Base-by-base conservation (phyloP, 2,113 vertebrate species). In the Seriola aureovittata region DNA sequence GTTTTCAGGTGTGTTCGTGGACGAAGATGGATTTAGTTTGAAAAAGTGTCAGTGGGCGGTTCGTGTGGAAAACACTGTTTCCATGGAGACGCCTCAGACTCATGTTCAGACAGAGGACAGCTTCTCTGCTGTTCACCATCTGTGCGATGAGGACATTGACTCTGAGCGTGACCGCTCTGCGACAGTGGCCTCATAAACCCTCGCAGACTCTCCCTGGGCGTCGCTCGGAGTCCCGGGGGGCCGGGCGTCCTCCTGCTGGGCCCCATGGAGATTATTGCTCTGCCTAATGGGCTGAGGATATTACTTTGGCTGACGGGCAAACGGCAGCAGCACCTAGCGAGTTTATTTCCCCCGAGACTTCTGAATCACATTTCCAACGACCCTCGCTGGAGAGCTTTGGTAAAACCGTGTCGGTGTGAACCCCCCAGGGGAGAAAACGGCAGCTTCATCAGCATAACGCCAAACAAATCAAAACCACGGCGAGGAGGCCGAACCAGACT, bases 331-430 rank as follows among this genome's bases (percentile, higher is more conserved):
- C 25, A 63, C 65, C 83, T 71, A 44, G 34, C n/a, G 0, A 16
- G 42, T 46, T 85, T 85, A 85, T 85, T 85, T 85, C 84, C 84
- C 83, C 72, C 0, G 78, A 72, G 84, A 81, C 54, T 32, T 71
- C 83, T 76, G 72, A 85, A 71, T 76, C 78, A 85, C 59, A 67
- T 80, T 76, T 75, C 44, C 67, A 75, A 76, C 59, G 25, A 81
- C 25, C 52, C 83, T 71, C 42, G 34, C 71, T 17, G 59, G 65
- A 76, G 23, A 75, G 59, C 59, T 80, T 52, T 65, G 65, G 67
- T 81, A 38, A 71, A 71, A 71, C 29, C 13, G 42, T 59, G 82
- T 68, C 7, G 13, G 58, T n/a, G 59, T 17, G 46, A 75, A 52
- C 69, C 59, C 44, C 52, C 50, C 54, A 1, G 32, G 29, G 29